Conservation (phyloP, 2,888 invertebrate species). For the Dicranocentrus wangi region DNA sequence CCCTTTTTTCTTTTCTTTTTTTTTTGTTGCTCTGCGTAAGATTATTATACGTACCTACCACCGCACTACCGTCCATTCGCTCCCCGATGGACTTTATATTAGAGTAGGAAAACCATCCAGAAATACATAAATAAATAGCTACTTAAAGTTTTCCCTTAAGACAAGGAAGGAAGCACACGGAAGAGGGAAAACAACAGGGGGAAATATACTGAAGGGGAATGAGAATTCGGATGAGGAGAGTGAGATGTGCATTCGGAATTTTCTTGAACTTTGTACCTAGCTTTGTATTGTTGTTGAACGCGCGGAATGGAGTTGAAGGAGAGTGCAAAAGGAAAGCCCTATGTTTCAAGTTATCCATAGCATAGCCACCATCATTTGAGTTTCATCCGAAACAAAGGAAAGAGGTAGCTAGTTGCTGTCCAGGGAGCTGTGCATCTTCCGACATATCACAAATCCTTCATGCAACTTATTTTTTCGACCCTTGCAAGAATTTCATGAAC, state of each 20-base stretch:
- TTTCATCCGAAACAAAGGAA: not conserved
- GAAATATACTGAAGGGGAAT: conserved; percentile 32
- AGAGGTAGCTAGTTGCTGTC: conserved; percentile 61
- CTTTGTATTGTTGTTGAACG: too few relatives aligned
- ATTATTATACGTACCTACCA: conserved; percentile 24
- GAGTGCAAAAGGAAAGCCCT: conserved; percentile 18
- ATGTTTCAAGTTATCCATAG: not conserved
- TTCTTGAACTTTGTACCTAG: not conserved
- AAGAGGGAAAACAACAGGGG: not conserved
- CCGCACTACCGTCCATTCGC: not conserved
- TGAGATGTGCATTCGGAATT: not conserved
- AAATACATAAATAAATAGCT: conserved; percentile 69
- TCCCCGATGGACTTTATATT: conserved; percentile 49
- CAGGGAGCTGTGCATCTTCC: conserved; percentile 67
- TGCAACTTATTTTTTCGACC: conserved; percentile 55
- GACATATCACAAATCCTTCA: conserved; percentile 68
- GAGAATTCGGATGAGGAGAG: conserved; percentile 9
- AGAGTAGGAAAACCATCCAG: conserved; percentile 54
- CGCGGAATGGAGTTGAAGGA: too few relatives aligned
- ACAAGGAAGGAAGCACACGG: conserved; percentile 32
- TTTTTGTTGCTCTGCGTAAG: not conserved
- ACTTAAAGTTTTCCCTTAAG: conserved; percentile 49
- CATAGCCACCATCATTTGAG: not conserved
- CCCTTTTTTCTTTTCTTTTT: too few relatives aligned
- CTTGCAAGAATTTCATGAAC: conserved; percentile 43